Evolutionary conservation across 1,140 invertebrate genomes (phyloP).

Genomic region (Delia radicum): DNA sequence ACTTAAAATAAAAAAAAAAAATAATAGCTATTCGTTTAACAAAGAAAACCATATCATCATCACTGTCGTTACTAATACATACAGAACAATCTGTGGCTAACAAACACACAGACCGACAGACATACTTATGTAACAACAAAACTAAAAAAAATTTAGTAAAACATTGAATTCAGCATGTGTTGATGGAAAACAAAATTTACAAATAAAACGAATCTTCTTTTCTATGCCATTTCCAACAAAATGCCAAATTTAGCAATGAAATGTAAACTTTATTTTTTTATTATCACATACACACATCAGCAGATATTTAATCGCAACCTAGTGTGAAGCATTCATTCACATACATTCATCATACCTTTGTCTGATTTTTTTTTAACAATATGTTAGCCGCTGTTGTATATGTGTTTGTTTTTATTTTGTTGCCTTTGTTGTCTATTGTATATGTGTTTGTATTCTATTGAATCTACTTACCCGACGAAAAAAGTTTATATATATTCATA

Average conservation of each 20-base stretch:
- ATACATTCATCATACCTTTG: neutral
- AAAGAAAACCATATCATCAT: too few relatives aligned
- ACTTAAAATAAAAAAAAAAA: too few relatives aligned
- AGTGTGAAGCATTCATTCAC: neutral
- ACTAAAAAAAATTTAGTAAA: too few relatives aligned
- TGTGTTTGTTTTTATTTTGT: neutral
- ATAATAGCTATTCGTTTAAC: too few relatives aligned
- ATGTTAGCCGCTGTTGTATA: neutral
- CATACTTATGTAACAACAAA: neutral
- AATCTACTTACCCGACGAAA: too few relatives aligned
- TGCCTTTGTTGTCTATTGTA: too few relatives aligned
- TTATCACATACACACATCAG: neutral
- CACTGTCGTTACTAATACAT: neutral
- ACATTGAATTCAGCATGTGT: neutral
- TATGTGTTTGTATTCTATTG: too few relatives aligned
- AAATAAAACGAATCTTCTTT: neutral
- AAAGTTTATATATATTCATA: too few relatives aligned
- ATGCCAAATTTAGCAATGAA: constrained; percentile 16
- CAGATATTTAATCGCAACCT: neutral
- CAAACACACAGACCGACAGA: neutral
- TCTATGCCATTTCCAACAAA: constrained; percentile 12
- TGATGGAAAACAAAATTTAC: neutral
- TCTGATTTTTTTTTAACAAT: neutral
- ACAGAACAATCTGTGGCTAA: neutral
- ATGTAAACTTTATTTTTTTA: constrained; percentile 4